Evolutionary conservation across 2,888 invertebrate species (phyloP).

Genomic region (Laothoe populi): DNA sequence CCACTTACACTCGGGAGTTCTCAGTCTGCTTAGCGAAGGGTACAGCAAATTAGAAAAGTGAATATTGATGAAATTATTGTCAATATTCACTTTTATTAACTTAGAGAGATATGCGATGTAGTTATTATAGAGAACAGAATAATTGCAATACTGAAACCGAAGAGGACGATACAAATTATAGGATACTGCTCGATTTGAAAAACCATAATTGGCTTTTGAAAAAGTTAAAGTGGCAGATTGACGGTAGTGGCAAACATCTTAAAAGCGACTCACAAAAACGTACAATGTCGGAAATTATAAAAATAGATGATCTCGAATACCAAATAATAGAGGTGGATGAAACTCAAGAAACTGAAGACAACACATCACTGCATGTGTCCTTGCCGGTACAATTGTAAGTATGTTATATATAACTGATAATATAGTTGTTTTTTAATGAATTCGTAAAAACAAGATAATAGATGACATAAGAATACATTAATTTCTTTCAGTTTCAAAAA

Average conservation of each 20-base stretch:
- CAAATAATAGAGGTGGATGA: background rate
- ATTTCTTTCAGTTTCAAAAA: background rate
- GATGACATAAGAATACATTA: background rate
- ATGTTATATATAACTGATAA: background rate
- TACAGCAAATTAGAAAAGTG: background rate
- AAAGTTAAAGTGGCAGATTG: constrained; percentile 2
- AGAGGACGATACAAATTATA: background rate
- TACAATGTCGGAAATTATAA: background rate
- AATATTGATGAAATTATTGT: background rate
- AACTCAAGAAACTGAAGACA: background rate
- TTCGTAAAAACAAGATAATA: background rate
- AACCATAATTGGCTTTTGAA: constrained; percentile 28
- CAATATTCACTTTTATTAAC: constrained; percentile 4
- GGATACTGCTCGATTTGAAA: constrained; percentile 29
- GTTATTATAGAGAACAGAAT: background rate
- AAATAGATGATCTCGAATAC: background rate
- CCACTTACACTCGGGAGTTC: background rate
- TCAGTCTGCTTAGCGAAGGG: background rate
- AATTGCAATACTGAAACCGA: background rate
- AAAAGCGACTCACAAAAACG: background rate
- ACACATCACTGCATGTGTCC: background rate
- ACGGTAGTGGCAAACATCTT: background rate
- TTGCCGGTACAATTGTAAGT: background rate
- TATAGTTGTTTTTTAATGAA: background rate
- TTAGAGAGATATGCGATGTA: background rate